A percentile compares a stretch with the other conserved stretches of the same genome.
phyloP scores from a whole-genome alignment of 2,888 invertebrate genomes.

The Cephus spinipes region DNA sequence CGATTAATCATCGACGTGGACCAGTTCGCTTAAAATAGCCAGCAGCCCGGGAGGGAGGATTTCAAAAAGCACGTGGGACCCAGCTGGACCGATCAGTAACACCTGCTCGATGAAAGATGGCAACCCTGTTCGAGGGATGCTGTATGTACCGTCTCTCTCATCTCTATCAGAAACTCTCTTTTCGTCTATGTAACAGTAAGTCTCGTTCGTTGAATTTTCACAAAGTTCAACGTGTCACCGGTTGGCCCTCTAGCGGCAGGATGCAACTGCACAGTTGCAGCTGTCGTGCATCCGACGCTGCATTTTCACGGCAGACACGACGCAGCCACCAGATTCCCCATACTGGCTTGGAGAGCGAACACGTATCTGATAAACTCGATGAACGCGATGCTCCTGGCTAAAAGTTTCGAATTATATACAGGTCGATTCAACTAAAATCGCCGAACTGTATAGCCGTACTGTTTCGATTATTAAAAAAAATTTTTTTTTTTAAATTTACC shows the following conservation, averaged over 20 bases:
- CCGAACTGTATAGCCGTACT: not conserved
- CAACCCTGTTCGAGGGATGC: not conserved
- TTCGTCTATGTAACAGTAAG: no score
- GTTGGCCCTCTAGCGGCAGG: not conserved
- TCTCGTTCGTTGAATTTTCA: no score
- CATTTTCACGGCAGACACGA: not conserved
- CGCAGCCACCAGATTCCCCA: not conserved
- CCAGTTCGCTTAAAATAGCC: not conserved
- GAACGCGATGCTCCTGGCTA: not conserved
- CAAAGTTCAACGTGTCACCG: not conserved
- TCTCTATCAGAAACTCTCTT: no score
- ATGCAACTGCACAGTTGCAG: not conserved
- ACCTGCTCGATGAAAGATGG: not conserved
- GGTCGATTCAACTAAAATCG: not conserved
- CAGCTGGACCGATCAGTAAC: not conserved
- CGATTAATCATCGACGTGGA: not conserved
- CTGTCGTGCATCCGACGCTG: not conserved
- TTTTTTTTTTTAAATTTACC: not conserved
- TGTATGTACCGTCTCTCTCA: not conserved
- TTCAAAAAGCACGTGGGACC: not conserved
- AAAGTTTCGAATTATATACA: not conserved
- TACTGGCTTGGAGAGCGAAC: not conserved
- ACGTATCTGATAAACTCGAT: constrained; percentile 2
- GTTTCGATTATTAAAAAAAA: not conserved
- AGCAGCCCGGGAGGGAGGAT: not conserved